phyloP scores from a whole-genome alignment of 2,113 vertebrate species.

The Marcusenius ussheri region DNA sequence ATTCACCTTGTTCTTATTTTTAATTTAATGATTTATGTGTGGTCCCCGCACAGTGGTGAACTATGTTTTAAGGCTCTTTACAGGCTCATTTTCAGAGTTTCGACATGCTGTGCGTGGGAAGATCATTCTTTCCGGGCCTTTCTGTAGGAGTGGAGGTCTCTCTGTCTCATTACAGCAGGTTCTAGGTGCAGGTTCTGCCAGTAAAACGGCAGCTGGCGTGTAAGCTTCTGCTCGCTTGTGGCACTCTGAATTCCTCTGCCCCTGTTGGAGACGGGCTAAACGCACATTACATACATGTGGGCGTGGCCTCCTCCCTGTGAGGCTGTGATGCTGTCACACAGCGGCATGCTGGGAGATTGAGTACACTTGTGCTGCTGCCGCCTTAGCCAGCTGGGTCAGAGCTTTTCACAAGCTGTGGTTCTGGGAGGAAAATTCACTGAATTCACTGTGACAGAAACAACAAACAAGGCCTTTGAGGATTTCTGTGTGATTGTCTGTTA shows the following conservation, averaged over 20 bases:
- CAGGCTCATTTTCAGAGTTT: not conserved
- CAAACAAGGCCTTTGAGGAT: conserved; percentile 38
- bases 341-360: not conserved
- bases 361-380: conserved; percentile 31
- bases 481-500: not conserved
- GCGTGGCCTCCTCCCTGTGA: conserved; percentile 18
- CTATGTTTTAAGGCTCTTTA: not conserved
- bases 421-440: conserved; percentile 18
- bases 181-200: not conserved
- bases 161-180: no score
- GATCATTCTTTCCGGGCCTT: not conserved
- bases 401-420: conserved; percentile 23
- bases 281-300: conserved; percentile 17
- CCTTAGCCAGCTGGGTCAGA: conserved; percentile 18
- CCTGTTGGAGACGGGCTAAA: not conserved
- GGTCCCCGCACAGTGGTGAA: not conserved
- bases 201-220: not conserved
- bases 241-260: not conserved
- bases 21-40: not conserved
- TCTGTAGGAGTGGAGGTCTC: not conserved
- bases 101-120: not conserved
- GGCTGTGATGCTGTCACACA: conserved; percentile 26
- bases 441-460: conserved; percentile 36
- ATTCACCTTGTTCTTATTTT: not conserved
- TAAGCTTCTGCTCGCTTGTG: not conserved